phyloP scores from a whole-genome alignment of 1,140 invertebrate genomes.

The Pogonomyrmex barbatus region DNA sequence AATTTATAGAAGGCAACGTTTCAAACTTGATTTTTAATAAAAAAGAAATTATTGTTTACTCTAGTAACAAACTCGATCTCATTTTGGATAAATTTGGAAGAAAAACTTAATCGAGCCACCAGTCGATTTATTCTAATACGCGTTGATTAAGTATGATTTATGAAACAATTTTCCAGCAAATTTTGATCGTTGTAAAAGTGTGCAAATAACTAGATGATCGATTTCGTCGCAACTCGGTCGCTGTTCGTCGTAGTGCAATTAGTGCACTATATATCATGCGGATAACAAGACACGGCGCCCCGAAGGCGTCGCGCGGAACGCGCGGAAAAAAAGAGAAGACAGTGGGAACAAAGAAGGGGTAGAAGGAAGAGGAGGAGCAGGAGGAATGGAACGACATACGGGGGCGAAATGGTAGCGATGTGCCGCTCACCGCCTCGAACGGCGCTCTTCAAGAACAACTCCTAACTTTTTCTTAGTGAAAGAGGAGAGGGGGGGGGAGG shows the following conservation, averaged over 20 bases:
- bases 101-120: background rate
- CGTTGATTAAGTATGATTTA: background rate
- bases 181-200: conserved; percentile 56
- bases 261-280: conserved; percentile 84
- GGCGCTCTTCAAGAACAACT: conserved; percentile 75
- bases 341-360: conserved; percentile 54
- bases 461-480: conserved; percentile 76
- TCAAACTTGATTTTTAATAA: conserved; percentile 8
- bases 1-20: conserved; percentile 61
- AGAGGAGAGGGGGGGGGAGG: background rate
- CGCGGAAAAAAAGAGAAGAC: conserved; percentile 61
- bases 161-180: background rate
- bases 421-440: conserved; percentile 70
- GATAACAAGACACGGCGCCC: conserved; percentile 86
- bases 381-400: conserved; percentile 50
- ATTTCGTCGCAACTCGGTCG: conserved; percentile 73
- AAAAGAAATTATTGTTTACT: background rate
- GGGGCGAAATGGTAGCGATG: conserved; percentile 66
- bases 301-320: conserved; percentile 82
- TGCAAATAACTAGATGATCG: conserved; percentile 41
- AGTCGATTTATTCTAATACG: background rate
- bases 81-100: background rate
- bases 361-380: too few relatives aligned
- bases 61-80: background rate
- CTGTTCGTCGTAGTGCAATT: conserved; percentile 84